A percentile compares a stretch with the other conserved stretches of the same genome.
These are phyloP conservation scores for Protosalanx chinensis DNA, from an alignment of 2,797 vertebrate genomes.

Conservation along the genomic window DNA sequence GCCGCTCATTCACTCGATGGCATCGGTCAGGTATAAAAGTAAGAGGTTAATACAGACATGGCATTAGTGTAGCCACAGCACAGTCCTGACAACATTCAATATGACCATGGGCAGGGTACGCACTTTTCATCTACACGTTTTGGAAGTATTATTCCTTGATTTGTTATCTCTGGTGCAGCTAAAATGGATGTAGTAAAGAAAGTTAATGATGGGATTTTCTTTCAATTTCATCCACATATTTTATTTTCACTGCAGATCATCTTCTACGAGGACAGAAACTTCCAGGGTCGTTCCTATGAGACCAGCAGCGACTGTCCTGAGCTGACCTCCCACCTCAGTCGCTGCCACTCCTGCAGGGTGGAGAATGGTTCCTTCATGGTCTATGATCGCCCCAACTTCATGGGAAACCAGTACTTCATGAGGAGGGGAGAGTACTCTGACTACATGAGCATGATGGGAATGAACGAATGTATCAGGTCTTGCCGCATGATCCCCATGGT, in stretches of 20 bases:
- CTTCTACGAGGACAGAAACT: constrained; percentile 5
- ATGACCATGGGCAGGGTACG: constrained; percentile 29
- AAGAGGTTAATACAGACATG: constrained; percentile 1
- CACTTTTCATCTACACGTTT: neutral
- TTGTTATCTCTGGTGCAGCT: too few relatives aligned
- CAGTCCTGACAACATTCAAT: constrained; percentile 3
- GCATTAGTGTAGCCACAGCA: neutral
- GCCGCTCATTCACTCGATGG: neutral
- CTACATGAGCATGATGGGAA: constrained; percentile 4
- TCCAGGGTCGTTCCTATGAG: constrained; percentile 12
- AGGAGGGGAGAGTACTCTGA: constrained; percentile 7
- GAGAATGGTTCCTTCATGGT: constrained; percentile 10
- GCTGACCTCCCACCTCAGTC: neutral
- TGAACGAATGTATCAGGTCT: neutral
- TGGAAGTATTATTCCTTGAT: too few relatives aligned
- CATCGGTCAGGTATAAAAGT: constrained; percentile 9
- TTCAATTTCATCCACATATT: too few relatives aligned
- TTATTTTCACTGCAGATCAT: neutral
- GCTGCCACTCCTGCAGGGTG: constrained; percentile 14
- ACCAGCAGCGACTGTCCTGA: constrained; percentile 6
- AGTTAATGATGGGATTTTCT: too few relatives aligned
- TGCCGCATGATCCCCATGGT: constrained; percentile 12
- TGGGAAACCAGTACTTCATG: constrained; percentile 13
- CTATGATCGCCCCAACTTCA: constrained; percentile 8
- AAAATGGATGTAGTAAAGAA: too few relatives aligned